Evolutionary conservation across 2,888 invertebrate species (phyloP).

Genomic region (Cacoxenus indagator): DNA sequence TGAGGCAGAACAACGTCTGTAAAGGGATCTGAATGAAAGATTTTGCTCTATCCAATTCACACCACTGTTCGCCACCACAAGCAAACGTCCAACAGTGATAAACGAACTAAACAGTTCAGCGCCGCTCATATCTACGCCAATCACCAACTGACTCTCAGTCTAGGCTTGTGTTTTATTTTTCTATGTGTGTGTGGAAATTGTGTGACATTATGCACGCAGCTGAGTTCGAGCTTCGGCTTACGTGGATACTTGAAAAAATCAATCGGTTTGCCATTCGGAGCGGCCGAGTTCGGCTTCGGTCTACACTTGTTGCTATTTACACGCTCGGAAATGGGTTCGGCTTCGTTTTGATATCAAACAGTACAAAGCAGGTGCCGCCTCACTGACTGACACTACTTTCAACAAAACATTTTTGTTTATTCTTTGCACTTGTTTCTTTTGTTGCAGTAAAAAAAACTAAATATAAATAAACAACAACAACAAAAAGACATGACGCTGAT

Average conservation of each 20-base stretch:
- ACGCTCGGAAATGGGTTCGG: not conserved
- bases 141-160: not conserved
- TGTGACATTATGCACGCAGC: not conserved
- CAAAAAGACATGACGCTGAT: too few relatives aligned
- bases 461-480: not conserved
- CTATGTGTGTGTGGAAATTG: not conserved
- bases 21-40: too few relatives aligned
- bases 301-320: not conserved
- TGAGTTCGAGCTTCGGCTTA: not conserved
- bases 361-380: not conserved
- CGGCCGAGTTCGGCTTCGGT: not conserved
- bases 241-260: not conserved
- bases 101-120: conserved; percentile 16
- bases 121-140: not conserved
- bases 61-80: not conserved
- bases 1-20: too few relatives aligned
- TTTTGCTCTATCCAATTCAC: too few relatives aligned
- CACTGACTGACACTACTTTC: not conserved
- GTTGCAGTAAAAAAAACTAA: not conserved
- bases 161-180: not conserved
- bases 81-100: conserved; percentile 2
- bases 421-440: conserved; percentile 2
- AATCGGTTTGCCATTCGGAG: not conserved
- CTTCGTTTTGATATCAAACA: not conserved
- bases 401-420: conserved; percentile 11